Evolutionary conservation across 2,797 vertebrate genomes (phyloP).

Genomic region (Graptemys geographica): DNA sequence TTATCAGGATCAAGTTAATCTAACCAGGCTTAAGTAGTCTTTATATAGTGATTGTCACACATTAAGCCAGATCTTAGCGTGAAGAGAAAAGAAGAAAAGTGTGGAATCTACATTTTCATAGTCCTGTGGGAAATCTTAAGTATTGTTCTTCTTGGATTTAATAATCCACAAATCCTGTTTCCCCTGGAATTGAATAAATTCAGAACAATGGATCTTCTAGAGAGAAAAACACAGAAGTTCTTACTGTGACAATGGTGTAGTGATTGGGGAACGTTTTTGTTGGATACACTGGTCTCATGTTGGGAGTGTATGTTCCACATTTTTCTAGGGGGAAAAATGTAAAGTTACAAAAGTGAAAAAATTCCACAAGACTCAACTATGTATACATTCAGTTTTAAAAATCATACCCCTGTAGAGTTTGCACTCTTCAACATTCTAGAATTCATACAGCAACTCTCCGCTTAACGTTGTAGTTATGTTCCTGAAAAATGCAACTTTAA

Average conservation of each 20-base stretch:
- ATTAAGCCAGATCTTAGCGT: neutral
- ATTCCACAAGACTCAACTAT: neutral
- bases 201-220: neutral
- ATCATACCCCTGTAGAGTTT: neutral
- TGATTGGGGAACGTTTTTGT: conserved; percentile 99
- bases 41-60: neutral
- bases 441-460: neutral
- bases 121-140: neutral
- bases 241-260: conserved; percentile 96
- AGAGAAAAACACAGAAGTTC: conserved; percentile 45
- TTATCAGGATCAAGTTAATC: neutral
- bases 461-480: too few relatives aligned
- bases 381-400: neutral
- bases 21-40: neutral
- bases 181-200: neutral
- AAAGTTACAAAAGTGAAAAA: conserved; percentile 29
- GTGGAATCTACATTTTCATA: neutral
- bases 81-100: neutral
- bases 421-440: neutral
- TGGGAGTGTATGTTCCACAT: conserved; percentile 86
- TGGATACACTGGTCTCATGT: conserved; percentile 93
- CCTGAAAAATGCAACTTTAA: too few relatives aligned
- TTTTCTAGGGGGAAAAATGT: conserved; percentile 81
- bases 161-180: neutral
- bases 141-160: neutral